Evolutionary conservation across 2,888 invertebrate species (phyloP).

Genomic region (Phaedon cochleariae): DNA sequence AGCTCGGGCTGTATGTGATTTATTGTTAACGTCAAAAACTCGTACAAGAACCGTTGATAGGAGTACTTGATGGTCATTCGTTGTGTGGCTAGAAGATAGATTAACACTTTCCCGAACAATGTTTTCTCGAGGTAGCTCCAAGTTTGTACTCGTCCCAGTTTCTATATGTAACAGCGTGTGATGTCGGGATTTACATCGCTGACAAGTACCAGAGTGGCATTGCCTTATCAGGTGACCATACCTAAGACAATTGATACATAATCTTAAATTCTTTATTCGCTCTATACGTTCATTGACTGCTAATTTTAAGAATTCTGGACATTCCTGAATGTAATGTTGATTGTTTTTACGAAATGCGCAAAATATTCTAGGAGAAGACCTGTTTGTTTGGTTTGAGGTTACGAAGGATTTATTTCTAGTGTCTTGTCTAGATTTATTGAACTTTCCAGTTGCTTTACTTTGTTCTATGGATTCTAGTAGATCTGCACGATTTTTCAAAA

Average conservation of each 20-base stretch:
- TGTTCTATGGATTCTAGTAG: too few relatives aligned
- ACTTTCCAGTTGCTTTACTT: too few relatives aligned
- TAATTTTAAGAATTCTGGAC: background rate
- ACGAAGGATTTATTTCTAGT: too few relatives aligned
- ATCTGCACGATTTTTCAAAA: too few relatives aligned
- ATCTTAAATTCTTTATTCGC: background rate
- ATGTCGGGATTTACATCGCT: background rate
- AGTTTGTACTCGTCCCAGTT: background rate
- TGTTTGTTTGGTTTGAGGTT: too few relatives aligned
- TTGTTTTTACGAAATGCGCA: background rate
- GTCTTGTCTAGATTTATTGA: too few relatives aligned
- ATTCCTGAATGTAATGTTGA: background rate
- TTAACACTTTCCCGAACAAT: background rate
- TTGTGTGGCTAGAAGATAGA: background rate
- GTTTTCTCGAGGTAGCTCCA: background rate
- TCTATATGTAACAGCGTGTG: constrained; percentile 2
- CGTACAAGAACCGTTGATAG: background rate
- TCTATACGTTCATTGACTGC: background rate
- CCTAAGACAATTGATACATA: constrained; percentile 6
- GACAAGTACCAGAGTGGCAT: background rate
- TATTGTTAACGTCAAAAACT: background rate
- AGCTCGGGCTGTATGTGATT: background rate
- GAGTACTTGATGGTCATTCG: background rate
- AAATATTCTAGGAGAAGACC: too few relatives aligned
- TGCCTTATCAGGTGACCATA: background rate